Evolutionary conservation across 2,888 invertebrate genomes (phyloP).

Genomic region (Napeogenes inachia): DNA sequence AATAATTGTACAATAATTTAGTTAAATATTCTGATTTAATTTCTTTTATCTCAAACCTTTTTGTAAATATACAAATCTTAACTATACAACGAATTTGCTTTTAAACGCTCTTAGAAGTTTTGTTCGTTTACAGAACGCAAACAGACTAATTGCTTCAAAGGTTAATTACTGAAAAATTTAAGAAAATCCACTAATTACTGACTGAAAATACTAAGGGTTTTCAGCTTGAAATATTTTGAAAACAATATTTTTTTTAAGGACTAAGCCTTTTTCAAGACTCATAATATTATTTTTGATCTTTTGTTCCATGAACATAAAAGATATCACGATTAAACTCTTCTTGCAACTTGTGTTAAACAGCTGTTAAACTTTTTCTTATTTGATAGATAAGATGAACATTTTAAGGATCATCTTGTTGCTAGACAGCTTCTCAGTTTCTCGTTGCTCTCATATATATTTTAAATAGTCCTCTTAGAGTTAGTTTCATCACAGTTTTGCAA

Average conservation of each 20-base stretch:
- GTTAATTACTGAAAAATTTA: slow-evolving; percentile 22
- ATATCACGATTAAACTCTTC: too few relatives aligned
- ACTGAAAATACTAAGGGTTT: slow-evolving; percentile 1
- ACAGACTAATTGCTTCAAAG: slow-evolving; percentile 26
- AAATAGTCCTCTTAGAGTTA: too few relatives aligned
- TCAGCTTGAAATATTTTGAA: background rate
- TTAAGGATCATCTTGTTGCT: too few relatives aligned
- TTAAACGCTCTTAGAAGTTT: slow-evolving; percentile 5
- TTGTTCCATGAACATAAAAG: background rate
- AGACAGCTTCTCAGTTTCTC: too few relatives aligned
- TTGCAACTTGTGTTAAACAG: too few relatives aligned
- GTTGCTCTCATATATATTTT: too few relatives aligned
- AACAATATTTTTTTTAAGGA: background rate
- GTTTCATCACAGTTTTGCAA: too few relatives aligned
- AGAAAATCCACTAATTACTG: background rate
- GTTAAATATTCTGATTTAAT: background rate
- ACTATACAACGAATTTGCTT: slow-evolving; percentile 2
- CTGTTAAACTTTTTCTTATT: too few relatives aligned
- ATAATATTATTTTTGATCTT: slow-evolving; percentile 7
- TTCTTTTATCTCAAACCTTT: background rate
- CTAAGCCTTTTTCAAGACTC: background rate
- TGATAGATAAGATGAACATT: too few relatives aligned
- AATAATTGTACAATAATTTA: too few relatives aligned
- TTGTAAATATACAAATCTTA: slow-evolving; percentile 1
- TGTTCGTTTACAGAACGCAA: slow-evolving; percentile 12